These are phyloP conservation scores for Eutolmus rufibarbis DNA, from an alignment of 2,888 invertebrate genomes.

Conservation along the genomic window DNA sequence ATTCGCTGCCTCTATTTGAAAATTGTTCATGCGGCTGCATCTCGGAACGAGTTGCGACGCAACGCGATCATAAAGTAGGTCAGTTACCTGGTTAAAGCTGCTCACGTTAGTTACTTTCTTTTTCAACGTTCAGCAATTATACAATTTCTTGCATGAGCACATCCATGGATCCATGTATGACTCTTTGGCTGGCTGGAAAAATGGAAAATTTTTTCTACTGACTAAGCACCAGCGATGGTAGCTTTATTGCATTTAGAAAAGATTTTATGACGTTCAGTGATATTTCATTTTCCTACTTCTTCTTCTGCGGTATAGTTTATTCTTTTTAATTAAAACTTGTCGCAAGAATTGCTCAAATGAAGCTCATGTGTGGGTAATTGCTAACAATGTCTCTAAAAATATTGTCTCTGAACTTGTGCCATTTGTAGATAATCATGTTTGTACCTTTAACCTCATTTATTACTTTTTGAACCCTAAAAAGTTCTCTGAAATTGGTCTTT, in stretches of 20 bases:
- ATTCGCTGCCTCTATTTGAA: background rate
- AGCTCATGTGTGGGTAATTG: background rate
- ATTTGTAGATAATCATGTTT: background rate
- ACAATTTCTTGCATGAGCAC: constrained; percentile 37
- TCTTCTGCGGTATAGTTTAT: background rate
- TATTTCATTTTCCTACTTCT: background rate
- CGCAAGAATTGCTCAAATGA: background rate
- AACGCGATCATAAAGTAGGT: constrained; percentile 18
- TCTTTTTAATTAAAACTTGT: constrained; percentile 2
- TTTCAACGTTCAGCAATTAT: constrained; percentile 36
- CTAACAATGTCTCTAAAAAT: background rate
- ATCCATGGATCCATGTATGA: background rate
- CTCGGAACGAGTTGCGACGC: background rate
- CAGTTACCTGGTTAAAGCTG: constrained; percentile 31
- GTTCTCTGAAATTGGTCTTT: background rate
- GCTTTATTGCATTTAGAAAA: background rate
- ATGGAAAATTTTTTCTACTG: background rate
- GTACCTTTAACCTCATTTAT: background rate
- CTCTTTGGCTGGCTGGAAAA: background rate
- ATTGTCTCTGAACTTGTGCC: background rate
- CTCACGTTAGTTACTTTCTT: constrained; percentile 37
- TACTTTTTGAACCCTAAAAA: background rate
- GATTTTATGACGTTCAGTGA: background rate
- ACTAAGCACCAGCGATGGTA: background rate
- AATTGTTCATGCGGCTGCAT: background rate